phyloP scores from a whole-genome alignment of 2,888 invertebrate genomes.

The Abrostola tripartita region DNA sequence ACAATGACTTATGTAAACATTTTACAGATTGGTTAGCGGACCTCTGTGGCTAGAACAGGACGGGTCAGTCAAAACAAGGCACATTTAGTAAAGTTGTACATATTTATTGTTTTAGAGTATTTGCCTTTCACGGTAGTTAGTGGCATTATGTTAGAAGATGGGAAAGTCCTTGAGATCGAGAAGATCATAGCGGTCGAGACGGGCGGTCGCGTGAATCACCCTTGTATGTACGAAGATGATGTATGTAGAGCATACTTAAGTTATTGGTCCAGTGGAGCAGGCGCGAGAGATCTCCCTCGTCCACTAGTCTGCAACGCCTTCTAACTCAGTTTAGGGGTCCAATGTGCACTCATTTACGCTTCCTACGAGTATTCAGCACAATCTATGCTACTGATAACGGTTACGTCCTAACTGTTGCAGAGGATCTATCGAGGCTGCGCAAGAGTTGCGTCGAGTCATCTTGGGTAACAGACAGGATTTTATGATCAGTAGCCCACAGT shows the following conservation, averaged over 20 bases:
- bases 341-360: not conserved
- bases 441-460: constrained; percentile 38
- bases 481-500: constrained; percentile 37
- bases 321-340: constrained; percentile 7
- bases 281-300: not conserved
- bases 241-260: not conserved
- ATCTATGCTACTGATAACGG: not conserved
- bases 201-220: constrained; percentile 41
- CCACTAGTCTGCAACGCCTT: not conserved
- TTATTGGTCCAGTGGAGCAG: not conserved
- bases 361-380: not conserved
- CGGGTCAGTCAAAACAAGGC: constrained; percentile 16
- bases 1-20: constrained; percentile 2
- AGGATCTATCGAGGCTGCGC: constrained; percentile 19
- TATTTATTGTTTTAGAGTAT: constrained; percentile 16
- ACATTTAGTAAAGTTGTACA: constrained; percentile 2
- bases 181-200: constrained; percentile 34
- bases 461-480: constrained; percentile 48
- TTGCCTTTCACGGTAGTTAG: constrained; percentile 23
- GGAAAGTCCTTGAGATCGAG: constrained; percentile 34
- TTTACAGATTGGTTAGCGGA: constrained; percentile 13
- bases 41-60: constrained; percentile 5
- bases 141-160: constrained; percentile 16
- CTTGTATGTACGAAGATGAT: constrained; percentile 1
- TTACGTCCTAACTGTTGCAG: not conserved